A percentile compares a stretch with the other conserved stretches of the same genome.
These are phyloP conservation scores for Ellobius talpinus DNA, from an alignment of 2,113 vertebrate genomes.

Conservation along the genomic window DNA sequence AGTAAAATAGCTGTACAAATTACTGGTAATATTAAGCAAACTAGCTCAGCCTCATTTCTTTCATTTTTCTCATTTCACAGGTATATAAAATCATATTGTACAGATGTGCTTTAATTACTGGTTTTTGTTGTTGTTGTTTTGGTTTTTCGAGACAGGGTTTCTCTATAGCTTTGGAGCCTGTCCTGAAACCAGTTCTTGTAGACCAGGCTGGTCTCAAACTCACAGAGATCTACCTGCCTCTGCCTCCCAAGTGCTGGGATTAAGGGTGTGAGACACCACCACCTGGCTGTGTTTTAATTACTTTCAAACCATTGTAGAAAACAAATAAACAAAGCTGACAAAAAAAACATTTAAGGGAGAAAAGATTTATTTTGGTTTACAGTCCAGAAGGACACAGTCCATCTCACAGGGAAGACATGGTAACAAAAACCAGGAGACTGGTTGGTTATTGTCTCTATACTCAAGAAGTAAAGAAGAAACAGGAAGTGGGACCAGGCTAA, in stretches of 20 bases:
- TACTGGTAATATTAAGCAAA: no score
- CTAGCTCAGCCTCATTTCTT: not conserved
- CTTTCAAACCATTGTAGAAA: not conserved
- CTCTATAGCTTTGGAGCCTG: no score
- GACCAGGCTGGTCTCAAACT: no score
- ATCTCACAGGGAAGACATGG: not conserved
- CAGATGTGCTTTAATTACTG: no score
- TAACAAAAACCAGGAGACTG: not conserved
- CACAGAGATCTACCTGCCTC: no score
- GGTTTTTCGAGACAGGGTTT: no score
- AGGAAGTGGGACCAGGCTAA: not conserved
- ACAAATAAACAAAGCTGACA: not conserved
- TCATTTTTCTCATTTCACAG: not conserved
- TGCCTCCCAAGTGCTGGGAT: no score
- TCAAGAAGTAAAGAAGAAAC: not conserved
- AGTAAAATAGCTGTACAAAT: not conserved
- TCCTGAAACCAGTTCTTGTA: no score
- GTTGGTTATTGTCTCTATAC: not conserved
- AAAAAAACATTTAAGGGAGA: not conserved
- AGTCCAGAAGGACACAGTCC: not conserved
- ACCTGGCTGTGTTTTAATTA: not conserved
- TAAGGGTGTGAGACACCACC: no score
- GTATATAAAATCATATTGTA: not conserved
- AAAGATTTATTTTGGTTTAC: not conserved
- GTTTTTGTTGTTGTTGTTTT: no score